Percentiles rank a stretch among this genome's conserved stretches.
phyloP scores from a whole-genome alignment of 2,888 invertebrate genomes.

The Epinotia nisella region DNA sequence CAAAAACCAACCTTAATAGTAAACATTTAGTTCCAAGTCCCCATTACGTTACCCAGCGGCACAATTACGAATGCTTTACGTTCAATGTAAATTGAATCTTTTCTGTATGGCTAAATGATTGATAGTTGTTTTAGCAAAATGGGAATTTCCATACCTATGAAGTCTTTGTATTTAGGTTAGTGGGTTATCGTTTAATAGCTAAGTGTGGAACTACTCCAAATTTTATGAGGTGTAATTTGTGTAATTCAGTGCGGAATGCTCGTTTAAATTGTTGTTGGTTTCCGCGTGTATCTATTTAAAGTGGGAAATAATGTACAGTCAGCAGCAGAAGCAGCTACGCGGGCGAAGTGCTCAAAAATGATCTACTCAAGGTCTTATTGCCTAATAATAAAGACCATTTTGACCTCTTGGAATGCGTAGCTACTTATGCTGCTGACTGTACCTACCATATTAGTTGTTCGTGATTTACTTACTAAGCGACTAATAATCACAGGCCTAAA shows the following conservation, averaged over 20 bases:
- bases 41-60: not conserved
- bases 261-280: slow-evolving; percentile 9
- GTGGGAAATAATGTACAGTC: not conserved
- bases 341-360: too few relatives aligned
- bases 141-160: slow-evolving; percentile 20
- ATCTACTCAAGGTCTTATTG: too few relatives aligned
- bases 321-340: too few relatives aligned
- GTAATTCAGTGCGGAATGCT: slow-evolving; percentile 1
- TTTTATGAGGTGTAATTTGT: slow-evolving; percentile 29
- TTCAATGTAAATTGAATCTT: slow-evolving; percentile 16
- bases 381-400: too few relatives aligned
- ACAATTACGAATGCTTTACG: not conserved
- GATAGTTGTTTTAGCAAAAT: not conserved
- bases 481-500: too few relatives aligned
- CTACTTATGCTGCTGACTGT: too few relatives aligned
- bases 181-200: slow-evolving; percentile 28
- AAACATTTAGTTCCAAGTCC: not conserved
- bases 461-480: too few relatives aligned
- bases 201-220: slow-evolving; percentile 28
- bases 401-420: too few relatives aligned
- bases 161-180: slow-evolving; percentile 29
- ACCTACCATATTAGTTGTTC: not conserved
- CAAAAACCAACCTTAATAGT: slow-evolving; percentile 14
- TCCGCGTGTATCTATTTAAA: slow-evolving; percentile 4
- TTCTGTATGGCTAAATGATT: not conserved